Evolutionary conservation across 2,888 invertebrate genomes (phyloP), one percentile per base, ranked within the genome.

Genomic region (Epinotia nisella): DNA sequence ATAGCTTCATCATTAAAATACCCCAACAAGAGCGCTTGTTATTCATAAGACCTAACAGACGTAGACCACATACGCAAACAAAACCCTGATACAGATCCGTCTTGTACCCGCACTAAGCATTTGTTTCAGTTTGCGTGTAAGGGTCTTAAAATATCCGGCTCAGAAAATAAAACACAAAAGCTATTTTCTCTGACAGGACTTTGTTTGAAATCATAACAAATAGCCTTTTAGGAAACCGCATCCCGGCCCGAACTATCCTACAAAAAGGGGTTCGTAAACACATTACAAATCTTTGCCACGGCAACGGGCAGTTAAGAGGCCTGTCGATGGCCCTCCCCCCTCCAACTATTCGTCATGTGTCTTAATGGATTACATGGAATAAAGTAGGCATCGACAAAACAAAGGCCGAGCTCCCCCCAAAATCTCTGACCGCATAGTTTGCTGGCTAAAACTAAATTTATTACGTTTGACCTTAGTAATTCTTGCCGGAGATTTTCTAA

Each of bases 141-240:
- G 78, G 81, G 79, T 83, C 84, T 86, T 82, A 87, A 88, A 88
- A 89, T 88, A 90, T 89, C 87, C 85, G 83, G 84, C 85, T 85
- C 81, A 86, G 84, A 87, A 89, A 89, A 90, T 90, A 90, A 90
- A 91, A 87, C 87, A 90, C 88, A 87, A 89, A 88, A 87, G 88
- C 90, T 88, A 89, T 92, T 92, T 88, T 85, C 87, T 90, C 87
- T 89, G 91, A 89, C 90, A 90, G 88, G 88, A 85, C 86, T 90
- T 90, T 90, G 91, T 91, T 91, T 90, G 89, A 92, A 92, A 92
- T 92, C 91, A 92, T 92, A 92, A 92, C 90, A 90, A 91, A 92
- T 91, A 89, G 92, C 91, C 88, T 89, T 91, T 90, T 90, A 90
- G 87, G 89, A 91, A 91, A 92, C 91, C 92, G 87, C 92, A 91